These are phyloP conservation scores for Platypus cylindrus DNA, from an alignment of 2,888 invertebrate species.

Conservation along the genomic window DNA sequence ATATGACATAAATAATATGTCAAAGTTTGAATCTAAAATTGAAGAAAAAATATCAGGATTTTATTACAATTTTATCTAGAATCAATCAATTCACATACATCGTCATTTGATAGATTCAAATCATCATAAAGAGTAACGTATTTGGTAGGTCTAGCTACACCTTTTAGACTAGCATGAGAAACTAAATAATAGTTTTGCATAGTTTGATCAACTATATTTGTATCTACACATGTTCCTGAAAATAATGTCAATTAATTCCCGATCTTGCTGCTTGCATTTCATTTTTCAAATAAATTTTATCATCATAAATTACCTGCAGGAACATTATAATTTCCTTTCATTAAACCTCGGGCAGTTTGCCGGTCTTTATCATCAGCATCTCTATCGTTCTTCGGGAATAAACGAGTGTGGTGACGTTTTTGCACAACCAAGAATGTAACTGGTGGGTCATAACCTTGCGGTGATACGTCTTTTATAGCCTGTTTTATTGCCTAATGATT, in stretches of 20 bases:
- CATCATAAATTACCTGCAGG: constrained; percentile 35
- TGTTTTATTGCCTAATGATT: constrained; percentile 53
- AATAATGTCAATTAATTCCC: no score
- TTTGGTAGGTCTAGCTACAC: constrained; percentile 73
- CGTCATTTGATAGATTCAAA: constrained; percentile 52
- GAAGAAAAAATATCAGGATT: no score
- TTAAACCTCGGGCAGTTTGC: no score
- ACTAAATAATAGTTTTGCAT: constrained; percentile 78
- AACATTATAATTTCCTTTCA: constrained; percentile 41
- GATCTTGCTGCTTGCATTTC: neutral
- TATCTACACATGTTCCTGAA: constrained; percentile 53
- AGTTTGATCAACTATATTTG: constrained; percentile 69
- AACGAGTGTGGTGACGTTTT: constrained; percentile 88
- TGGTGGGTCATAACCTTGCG: constrained; percentile 51
- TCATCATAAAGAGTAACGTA: constrained; percentile 79
- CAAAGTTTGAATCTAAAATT: constrained; percentile 62
- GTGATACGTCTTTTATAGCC: constrained; percentile 46
- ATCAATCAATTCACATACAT: constrained; percentile 43
- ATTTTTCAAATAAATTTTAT: neutral
- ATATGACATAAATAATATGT: constrained; percentile 76
- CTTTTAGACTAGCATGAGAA: constrained; percentile 60
- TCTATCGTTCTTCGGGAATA: constrained; percentile 35
- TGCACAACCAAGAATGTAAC: constrained; percentile 90
- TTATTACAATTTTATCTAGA: no score
- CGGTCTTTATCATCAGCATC: constrained; percentile 38